Conservation (phyloP, 2,797 vertebrate species). For the Tadarida brasiliensis region DNA sequence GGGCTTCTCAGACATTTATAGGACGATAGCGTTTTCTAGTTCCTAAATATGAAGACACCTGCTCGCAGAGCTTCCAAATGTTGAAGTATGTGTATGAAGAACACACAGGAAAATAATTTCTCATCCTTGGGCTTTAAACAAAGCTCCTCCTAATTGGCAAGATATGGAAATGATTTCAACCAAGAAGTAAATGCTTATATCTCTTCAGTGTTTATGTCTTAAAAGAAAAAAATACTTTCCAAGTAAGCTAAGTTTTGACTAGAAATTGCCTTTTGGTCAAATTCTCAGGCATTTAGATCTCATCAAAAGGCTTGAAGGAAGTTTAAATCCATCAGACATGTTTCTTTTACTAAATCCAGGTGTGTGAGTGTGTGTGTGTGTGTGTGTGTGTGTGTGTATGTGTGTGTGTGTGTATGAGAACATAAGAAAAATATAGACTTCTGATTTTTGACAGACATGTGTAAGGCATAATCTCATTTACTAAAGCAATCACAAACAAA, state of each 20-base stretch:
- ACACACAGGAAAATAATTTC: slow-evolving; percentile 36
- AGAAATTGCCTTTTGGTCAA: slow-evolving; percentile 57
- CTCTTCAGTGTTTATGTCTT: slow-evolving; percentile 41
- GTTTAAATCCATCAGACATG: slow-evolving; percentile 67
- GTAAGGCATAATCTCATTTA: not conserved
- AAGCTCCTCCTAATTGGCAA: slow-evolving; percentile 44
- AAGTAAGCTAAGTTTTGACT: slow-evolving; percentile 53
- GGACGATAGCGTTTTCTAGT: slow-evolving; percentile 77
- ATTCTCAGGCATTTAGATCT: slow-evolving; percentile 41
- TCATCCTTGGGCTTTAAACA: slow-evolving; percentile 67
- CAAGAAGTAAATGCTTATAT: not conserved
- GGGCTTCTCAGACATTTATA: slow-evolving; percentile 76
- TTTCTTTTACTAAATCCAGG: slow-evolving; percentile 56
- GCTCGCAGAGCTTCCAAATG: slow-evolving; percentile 73
- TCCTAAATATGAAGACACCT: slow-evolving; percentile 78
- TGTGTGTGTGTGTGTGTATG: not conserved
- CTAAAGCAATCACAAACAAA: slow-evolving; percentile 53
- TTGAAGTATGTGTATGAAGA: not conserved
- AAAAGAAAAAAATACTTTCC: slow-evolving; percentile 2
- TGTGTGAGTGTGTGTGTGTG: not conserved
- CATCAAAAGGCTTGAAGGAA: slow-evolving; percentile 68
- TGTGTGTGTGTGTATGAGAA: not conserved
- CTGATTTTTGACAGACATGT: not conserved
- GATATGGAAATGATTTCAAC: slow-evolving; percentile 32
- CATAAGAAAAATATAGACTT: not conserved